phyloP scores from a whole-genome alignment of 2,888 invertebrate genomes.

The Diabrotica balteata region DNA sequence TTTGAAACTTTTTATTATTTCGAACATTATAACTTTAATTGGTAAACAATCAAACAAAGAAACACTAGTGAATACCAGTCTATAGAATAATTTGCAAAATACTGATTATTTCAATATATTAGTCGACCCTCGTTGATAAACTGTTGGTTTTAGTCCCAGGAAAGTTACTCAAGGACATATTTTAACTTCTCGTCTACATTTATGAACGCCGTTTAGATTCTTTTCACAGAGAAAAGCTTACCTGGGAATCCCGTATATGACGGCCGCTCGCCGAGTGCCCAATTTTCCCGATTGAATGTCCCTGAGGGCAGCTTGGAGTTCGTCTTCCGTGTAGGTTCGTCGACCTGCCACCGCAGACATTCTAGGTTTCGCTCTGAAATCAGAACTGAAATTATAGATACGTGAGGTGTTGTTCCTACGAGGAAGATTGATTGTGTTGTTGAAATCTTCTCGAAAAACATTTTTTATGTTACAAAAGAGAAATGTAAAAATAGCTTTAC shows the following conservation, averaged over 20 bases:
- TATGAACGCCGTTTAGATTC: no score
- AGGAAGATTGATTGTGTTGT: conserved; percentile 2
- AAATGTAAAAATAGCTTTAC: no score
- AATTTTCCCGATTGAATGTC: conserved; percentile 93
- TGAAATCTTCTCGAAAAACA: background rate
- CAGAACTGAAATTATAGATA: conserved; percentile 60
- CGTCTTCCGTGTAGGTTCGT: conserved; percentile 93
- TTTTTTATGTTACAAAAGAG: no score
- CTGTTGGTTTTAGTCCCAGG: no score
- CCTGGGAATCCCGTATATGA: conserved; percentile 92
- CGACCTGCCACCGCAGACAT: conserved; percentile 71
- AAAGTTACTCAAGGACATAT: no score
- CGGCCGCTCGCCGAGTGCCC: conserved; percentile 91
- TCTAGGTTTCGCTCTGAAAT: conserved; percentile 73
- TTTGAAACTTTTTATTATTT: no score
- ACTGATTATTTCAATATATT: background rate
- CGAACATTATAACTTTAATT: no score
- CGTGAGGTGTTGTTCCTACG: conserved; percentile 33
- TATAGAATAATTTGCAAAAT: background rate
- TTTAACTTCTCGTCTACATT: no score
- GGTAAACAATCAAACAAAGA: no score
- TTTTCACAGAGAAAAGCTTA: conserved; percentile 54
- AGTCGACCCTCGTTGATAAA: background rate
- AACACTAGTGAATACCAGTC: no score
- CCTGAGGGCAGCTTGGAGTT: conserved; percentile 90